Base-by-base conservation (phyloP, 2,888 invertebrate genomes). In the Agonopterix arenella region DNA sequence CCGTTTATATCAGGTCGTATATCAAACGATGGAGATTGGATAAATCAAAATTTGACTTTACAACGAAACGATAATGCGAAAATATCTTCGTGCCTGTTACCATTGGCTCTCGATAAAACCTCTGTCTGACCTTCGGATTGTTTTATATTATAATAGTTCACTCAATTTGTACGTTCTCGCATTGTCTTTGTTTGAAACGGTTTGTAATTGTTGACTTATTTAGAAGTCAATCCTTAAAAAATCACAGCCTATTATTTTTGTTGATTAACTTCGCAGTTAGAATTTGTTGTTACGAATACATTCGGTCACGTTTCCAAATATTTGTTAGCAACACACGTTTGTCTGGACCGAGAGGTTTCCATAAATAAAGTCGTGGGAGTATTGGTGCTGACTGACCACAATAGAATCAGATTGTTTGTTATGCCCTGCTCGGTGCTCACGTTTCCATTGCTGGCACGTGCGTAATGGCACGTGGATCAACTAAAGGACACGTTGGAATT, bases 381-480 rank as follows among this genome's bases (percentile, higher is more conserved):
- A 61, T 50, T 37, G 54, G 57, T 55, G 56, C 51, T 47, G 53
- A 28, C 28, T 28, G 28, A 28, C 28, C 28, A 28, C 68, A 70
- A 69, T 64, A 56, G 55, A 53, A 48, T 5, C 28, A 28, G 28
- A 28, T 5, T 28, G 28, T 59, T 68, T 70, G 66, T 67, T 75
- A 40, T 28, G 28, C 28, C 28, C 28, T 68, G 58, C 61, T 59
- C 56, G 52, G 57, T 56, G 47, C 44, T 54, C 73, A 72, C 71
- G 74, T 70, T 68, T 58, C 4, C 5, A 13, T 16, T 57, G 52
- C 37, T 50, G 52, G 49, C 56, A 56, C 48, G 46, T 46, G 46
- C 18, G 1, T 16, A 10, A 42, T 49, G 61, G 55, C 72, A 70
- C 77, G 74, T 74, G 73, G 52, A 40, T 28, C 36, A 46, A 65